Percentiles rank a stretch among this genome's conserved stretches.
Conservation (phyloP, 2,113 vertebrate species). For the Galeopterus variegatus region DNA sequence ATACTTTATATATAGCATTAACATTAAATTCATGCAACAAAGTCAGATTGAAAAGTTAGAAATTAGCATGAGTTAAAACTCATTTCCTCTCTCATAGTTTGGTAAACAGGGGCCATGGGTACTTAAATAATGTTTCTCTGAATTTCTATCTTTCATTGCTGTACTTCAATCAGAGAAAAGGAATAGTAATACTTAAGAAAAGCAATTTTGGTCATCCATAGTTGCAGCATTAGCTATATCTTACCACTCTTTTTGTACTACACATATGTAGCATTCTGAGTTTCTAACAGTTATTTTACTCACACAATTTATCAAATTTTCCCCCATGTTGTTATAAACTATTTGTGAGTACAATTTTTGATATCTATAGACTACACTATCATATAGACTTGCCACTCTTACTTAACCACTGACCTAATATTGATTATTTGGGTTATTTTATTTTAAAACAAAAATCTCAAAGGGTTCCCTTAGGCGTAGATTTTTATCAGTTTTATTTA, state of each 20-base stretch:
- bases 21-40: conserved; percentile 38
- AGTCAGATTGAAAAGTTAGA: conserved; percentile 53
- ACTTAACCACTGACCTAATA: conserved; percentile 12
- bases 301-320: neutral
- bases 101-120: neutral
- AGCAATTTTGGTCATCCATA: conserved; percentile 40
- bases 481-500: neutral
- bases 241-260: neutral
- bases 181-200: conserved; percentile 34
- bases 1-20: conserved; percentile 35
- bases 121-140: neutral
- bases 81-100: conserved; percentile 40
- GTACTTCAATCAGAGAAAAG: conserved; percentile 28
- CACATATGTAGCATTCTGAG: conserved; percentile 14
- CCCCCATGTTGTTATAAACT: neutral
- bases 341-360: conserved; percentile 21
- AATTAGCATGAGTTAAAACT: neutral
- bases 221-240: neutral
- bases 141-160: conserved; percentile 28
- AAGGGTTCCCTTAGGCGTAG: neutral
- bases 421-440: neutral
- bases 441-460: conserved; percentile 56
- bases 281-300: conserved; percentile 4
- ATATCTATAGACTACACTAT: neutral
- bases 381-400: neutral